phyloP scores from a whole-genome alignment of 2,888 invertebrate genomes.

The Papilio demoleus region DNA sequence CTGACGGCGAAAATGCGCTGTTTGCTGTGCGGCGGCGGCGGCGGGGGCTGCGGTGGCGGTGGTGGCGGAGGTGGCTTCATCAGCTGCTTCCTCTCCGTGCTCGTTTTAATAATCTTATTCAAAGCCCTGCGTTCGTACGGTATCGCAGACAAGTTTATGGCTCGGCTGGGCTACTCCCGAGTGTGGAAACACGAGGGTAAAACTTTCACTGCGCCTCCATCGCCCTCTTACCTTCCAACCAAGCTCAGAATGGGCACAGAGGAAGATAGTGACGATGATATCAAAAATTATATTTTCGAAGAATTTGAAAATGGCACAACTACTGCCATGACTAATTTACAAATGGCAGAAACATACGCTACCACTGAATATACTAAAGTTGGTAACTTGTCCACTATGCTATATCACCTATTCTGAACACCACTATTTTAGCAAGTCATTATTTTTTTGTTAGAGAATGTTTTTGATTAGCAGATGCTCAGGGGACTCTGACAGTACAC shows the following conservation, averaged over 20 bases:
- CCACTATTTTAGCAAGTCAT: neutral
- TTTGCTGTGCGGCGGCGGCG: conserved; percentile 71
- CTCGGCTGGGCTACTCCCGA: too few species aligned
- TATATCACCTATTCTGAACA: neutral
- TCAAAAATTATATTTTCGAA: conserved; percentile 12
- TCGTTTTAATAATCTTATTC: conserved; percentile 64
- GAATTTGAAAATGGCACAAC: conserved; percentile 26
- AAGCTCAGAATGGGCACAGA: neutral
- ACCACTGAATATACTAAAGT: conserved; percentile 24
- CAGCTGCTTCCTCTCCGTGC: conserved; percentile 62
- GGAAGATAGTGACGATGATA: conserved; percentile 27
- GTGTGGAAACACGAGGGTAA: too few species aligned
- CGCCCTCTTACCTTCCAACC: neutral
- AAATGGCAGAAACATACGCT: conserved; percentile 6
- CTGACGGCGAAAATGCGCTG: conserved; percentile 66
- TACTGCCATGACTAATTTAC: neutral
- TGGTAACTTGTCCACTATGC: neutral
- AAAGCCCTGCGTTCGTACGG: conserved; percentile 45
- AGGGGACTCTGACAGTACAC: too few species aligned
- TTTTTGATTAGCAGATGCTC: neutral
- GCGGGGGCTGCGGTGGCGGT: conserved; percentile 64
- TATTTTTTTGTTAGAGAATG: conserved; percentile 5
- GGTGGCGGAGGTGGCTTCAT: conserved; percentile 62
- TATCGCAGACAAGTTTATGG: neutral
- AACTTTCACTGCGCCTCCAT: neutral